A percentile compares a stretch with the other conserved stretches of the same genome.
Evolutionary conservation across 2,797 vertebrate genomes (phyloP).

Genomic region (Emydoidea blandingii): DNA sequence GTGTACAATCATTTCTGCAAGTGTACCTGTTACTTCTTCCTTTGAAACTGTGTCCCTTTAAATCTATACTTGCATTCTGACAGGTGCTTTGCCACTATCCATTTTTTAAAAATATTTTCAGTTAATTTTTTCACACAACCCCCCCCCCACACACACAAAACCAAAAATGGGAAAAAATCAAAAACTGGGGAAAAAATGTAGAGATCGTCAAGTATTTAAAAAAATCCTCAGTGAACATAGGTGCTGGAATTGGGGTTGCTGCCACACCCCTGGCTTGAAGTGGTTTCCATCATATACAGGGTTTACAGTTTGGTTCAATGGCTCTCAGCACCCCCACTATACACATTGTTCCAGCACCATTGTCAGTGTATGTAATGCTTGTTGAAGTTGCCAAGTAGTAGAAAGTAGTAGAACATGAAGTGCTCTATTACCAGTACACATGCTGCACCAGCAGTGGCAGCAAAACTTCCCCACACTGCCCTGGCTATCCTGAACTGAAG

Average conservation of each 20-base stretch:
- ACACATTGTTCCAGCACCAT: background rate
- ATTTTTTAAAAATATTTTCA: background rate
- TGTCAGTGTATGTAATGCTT: constrained; percentile 7
- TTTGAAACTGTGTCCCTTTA: background rate
- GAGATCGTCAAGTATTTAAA: background rate
- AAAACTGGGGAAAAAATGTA: background rate
- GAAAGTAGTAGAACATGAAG: background rate
- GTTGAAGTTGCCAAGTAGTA: background rate
- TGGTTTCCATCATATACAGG: no score
- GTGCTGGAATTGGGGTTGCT: no score
- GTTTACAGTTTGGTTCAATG: no score
- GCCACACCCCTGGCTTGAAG: no score
- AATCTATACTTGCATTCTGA: background rate
- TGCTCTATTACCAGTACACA: constrained; percentile 25
- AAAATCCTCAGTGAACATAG: background rate
- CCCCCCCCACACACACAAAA: no score
- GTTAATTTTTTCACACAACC: background rate
- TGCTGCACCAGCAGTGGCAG: background rate
- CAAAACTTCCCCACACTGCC: background rate
- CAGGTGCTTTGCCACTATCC: background rate
- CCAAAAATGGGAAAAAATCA: background rate
- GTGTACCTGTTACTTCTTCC: constrained; percentile 8
- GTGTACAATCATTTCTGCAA: constrained; percentile 41
- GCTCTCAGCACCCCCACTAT: no score
- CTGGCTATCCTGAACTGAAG: constrained; percentile 54